Evolutionary conservation across 2,113 vertebrate species (phyloP).

Genomic region (Phaethon lepturus): DNA sequence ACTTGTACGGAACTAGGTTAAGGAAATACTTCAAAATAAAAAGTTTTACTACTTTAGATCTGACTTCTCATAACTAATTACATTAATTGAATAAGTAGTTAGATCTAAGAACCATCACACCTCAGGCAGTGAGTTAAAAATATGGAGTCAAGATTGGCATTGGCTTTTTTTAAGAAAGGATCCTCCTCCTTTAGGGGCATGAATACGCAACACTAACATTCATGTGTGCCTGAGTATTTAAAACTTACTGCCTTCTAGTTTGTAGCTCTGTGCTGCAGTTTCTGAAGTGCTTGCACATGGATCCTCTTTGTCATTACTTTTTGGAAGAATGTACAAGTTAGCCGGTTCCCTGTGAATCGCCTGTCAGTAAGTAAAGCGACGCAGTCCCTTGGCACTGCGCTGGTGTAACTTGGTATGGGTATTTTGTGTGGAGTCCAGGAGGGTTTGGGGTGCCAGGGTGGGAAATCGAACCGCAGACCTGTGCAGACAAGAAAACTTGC

Average conservation of each 20-base stretch:
- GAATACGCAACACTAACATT: background rate
- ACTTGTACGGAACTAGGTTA: background rate
- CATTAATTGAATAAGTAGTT: background rate
- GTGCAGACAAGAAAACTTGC: background rate
- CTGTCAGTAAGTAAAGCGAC: background rate
- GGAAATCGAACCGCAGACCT: rapidly evolving
- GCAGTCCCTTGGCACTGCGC: background rate
- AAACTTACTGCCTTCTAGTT: background rate
- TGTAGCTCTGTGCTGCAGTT: background rate
- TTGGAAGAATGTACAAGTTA: background rate
- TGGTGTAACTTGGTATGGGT: rapidly evolving
- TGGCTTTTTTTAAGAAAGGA: background rate
- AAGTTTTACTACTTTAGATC: background rate
- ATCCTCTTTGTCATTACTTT: background rate
- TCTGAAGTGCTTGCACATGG: background rate
- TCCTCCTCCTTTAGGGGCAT: background rate
- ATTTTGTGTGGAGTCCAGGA: background rate
- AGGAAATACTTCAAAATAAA: background rate
- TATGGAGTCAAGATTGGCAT: background rate
- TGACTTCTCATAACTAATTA: background rate
- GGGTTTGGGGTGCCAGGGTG: background rate
- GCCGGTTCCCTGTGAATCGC: background rate
- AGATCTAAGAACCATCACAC: rapidly evolving
- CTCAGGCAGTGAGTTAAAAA: background rate
- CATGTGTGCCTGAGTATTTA: background rate